phyloP scores from a whole-genome alignment of 2,888 invertebrate genomes.

The Eilema sororculum region DNA sequence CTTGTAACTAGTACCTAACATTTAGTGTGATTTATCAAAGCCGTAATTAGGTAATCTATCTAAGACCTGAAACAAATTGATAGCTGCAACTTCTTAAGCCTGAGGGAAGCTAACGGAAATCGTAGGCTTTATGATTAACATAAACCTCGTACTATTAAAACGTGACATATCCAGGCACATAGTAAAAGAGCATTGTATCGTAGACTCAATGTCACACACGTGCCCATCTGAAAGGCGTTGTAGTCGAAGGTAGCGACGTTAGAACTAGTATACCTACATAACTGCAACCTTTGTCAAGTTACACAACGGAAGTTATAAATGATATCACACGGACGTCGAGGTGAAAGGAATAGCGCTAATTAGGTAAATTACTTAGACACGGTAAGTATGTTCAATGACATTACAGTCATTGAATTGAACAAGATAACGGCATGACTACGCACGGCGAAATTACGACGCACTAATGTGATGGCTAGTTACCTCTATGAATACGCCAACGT shows the following conservation, averaged over 20 bases:
- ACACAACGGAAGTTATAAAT: slow-evolving; percentile 48
- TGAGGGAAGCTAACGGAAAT: slow-evolving; percentile 22
- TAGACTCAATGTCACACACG: slow-evolving; percentile 73
- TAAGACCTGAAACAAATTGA: slow-evolving; percentile 13
- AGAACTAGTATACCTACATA: slow-evolving; percentile 46
- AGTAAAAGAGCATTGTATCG: slow-evolving; percentile 52
- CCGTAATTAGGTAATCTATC: not conserved
- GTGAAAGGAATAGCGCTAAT: slow-evolving; percentile 34
- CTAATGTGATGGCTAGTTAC: slow-evolving; percentile 66
- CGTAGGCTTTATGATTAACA: slow-evolving; percentile 19
- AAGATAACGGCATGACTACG: slow-evolving; percentile 83
- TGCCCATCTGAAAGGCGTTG: slow-evolving; percentile 59
- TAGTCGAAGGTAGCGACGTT: slow-evolving; percentile 50
- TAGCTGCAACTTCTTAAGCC: not conserved
- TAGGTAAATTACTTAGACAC: slow-evolving; percentile 33
- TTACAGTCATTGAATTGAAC: slow-evolving; percentile 74
- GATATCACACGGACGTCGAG: slow-evolving; percentile 23
- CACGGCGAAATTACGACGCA: slow-evolving; percentile 83
- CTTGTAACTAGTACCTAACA: no score
- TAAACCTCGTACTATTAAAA: slow-evolving; percentile 29
- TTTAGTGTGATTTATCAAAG: slow-evolving; percentile 14
- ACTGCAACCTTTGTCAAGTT: slow-evolving; percentile 44
- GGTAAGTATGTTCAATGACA: slow-evolving; percentile 45
- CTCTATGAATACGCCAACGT: slow-evolving; percentile 57
- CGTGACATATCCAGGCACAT: slow-evolving; percentile 25